Evolutionary conservation across 2,113 vertebrate species (phyloP).

Genomic region (Chaetura pelagica): DNA sequence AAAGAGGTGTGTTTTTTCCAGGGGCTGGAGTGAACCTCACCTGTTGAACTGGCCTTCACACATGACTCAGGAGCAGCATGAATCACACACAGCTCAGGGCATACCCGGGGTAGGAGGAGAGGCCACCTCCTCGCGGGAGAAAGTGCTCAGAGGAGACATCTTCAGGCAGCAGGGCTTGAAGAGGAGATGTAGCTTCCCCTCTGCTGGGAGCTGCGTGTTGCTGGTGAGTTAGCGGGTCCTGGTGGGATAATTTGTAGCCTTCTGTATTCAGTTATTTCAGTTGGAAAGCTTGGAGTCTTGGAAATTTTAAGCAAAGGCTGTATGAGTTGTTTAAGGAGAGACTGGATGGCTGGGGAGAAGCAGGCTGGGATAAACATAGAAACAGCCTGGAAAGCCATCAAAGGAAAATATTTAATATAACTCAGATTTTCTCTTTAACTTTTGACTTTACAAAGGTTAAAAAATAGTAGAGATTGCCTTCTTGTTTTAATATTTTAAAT

Average conservation of each 20-base stretch:
- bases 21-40: constrained; percentile 18
- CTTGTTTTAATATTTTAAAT: not conserved
- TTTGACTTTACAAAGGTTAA: not conserved
- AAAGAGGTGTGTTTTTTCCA: constrained; percentile 39
- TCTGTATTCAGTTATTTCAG: not conserved
- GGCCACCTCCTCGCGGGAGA: accelerated
- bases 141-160: not conserved
- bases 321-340: not conserved
- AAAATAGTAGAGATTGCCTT: not conserved
- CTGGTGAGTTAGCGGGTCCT: constrained; percentile 48
- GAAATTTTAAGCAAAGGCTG: not conserved
- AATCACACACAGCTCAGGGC: not conserved
- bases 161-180: not conserved
- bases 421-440: not conserved
- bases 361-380: not conserved
- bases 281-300: not conserved
- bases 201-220: not conserved
- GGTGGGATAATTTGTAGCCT: constrained; percentile 35
- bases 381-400: not conserved
- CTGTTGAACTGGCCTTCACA: not conserved
- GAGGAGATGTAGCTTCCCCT: constrained; percentile 25
- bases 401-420: not conserved
- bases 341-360: not conserved
- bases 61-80: constrained; percentile 27
- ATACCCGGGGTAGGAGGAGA: not conserved